Evolutionary conservation across 1,140 invertebrate species (phyloP).

Genomic region (Thalassaphorura encarpata): DNA sequence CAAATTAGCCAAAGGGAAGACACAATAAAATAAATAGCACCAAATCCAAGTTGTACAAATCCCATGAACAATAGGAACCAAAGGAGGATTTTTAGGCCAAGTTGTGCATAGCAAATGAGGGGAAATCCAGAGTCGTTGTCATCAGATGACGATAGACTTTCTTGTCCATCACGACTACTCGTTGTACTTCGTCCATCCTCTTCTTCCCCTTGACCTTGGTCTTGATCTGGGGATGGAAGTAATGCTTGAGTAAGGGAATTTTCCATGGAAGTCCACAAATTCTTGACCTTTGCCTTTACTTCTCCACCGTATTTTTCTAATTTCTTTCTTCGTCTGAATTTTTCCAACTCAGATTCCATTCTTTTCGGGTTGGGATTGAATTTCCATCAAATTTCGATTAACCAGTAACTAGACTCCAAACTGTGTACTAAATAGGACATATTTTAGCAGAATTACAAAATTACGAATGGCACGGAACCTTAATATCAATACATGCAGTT

Average conservation of each 20-base stretch:
- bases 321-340: slow-evolving; percentile 23
- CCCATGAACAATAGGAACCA: slow-evolving; percentile 25
- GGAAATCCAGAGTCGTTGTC: not conserved
- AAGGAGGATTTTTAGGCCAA: slow-evolving; percentile 15
- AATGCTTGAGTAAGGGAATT: slow-evolving; percentile 10
- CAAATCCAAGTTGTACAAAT: slow-evolving; percentile 68
- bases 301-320: slow-evolving; percentile 2
- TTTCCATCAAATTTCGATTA: no score
- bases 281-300: slow-evolving; percentile 2
- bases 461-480: no score
- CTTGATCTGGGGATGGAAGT: slow-evolving; percentile 13
- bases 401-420: no score
- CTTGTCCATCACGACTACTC: not conserved
- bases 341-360: slow-evolving; percentile 30
- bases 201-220: slow-evolving; percentile 1
- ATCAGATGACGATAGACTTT: not conserved
- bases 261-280: not conserved
- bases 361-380: not conserved
- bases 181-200: not conserved
- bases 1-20: slow-evolving; percentile 71
- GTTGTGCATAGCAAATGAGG: not conserved
- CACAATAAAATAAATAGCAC: slow-evolving; percentile 74
- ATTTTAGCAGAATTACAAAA: no score
- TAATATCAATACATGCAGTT: no score
- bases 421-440: no score